Percentiles rank a stretch among this genome's conserved stretches.
These are phyloP conservation scores for Colossoma macropomum DNA, from an alignment of 2,113 vertebrate genomes.

Conservation along the genomic window DNA sequence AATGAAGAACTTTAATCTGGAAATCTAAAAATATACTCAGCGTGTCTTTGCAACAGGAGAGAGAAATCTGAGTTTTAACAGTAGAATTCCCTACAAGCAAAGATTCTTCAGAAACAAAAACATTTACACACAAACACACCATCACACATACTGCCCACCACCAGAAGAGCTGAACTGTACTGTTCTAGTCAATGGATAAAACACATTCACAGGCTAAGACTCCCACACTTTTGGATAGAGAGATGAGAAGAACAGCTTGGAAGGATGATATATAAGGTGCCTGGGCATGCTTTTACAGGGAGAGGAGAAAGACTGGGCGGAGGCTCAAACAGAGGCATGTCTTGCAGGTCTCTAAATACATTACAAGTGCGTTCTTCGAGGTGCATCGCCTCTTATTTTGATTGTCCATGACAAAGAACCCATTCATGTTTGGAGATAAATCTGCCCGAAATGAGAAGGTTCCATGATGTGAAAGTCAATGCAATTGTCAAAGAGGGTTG, in stretches of 20 bases:
- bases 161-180: not conserved
- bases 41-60: slow-evolving; percentile 13
- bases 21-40: slow-evolving; percentile 3
- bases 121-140: slow-evolving; percentile 5
- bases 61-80: not conserved
- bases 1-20: slow-evolving; percentile 33
- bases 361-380: slow-evolving; percentile 9
- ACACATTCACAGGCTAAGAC: slow-evolving; percentile 17
- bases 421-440: slow-evolving; percentile 11
- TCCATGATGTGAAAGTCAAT: slow-evolving; percentile 26
- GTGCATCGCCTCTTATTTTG: not conserved
- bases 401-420: not conserved
- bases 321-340: not conserved
- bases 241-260: slow-evolving; percentile 14
- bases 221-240: not conserved
- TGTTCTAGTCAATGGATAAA: not conserved
- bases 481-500: slow-evolving; percentile 15
- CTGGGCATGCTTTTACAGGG: slow-evolving; percentile 30
- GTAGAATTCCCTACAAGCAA: not conserved
- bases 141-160: slow-evolving; percentile 3
- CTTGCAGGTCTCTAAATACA: slow-evolving; percentile 2
- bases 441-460: slow-evolving; percentile 18
- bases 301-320: not conserved
- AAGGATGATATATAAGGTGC: slow-evolving; percentile 5
- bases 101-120: not conserved